Base-by-base conservation (phyloP, 1,140 invertebrate genomes). In the Achroia grisella region DNA sequence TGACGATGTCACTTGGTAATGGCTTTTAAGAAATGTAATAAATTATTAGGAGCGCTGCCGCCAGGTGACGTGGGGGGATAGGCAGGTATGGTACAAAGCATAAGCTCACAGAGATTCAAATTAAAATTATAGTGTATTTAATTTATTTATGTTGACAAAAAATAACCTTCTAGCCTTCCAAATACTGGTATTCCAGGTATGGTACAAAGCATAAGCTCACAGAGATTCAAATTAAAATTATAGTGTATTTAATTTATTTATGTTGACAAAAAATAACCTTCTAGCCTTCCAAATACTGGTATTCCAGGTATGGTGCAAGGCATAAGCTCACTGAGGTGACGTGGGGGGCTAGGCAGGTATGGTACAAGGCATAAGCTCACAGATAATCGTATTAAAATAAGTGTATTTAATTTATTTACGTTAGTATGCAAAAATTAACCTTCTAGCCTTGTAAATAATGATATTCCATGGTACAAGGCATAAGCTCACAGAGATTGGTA, bases 1-100 rank as follows among this genome's bases (percentile, higher is more conserved):
- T 69, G 75, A 72, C 66, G 68, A 61, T 76, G 75, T 77, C 71
- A 76, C 66, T 56, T 61, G 40, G 77, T 80, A 82, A 85, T 82
- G 75, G 80, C 76, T 85, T 85, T 85, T 77, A 80, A 85, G 80
- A 85, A 85, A 85, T 65, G 76, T 69, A 72, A 85, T 82, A 85
- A 85, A 85, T 85, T 81, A 85, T 79, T 81, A 69, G 50, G 45
- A 6, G 2, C 52, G 54, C 54, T 57, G 60, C 66, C 57, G 62
- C 67, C 72, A 82, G 74, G 76, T 82, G 78, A 73, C 74, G 68
- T 48, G 54, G 55, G 66, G 57, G 49, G 12, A 29, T 35, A 14
- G 10, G n/a, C 9, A 8, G n/a, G 39, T 14, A 27, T 48, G 45
- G 17, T 33, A 8, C n/a, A 36, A 48, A n/a, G 14, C 12, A 32